Evolutionary conservation across 2,797 vertebrate genomes (phyloP).

Genomic region (Xenentodon cancila): DNA sequence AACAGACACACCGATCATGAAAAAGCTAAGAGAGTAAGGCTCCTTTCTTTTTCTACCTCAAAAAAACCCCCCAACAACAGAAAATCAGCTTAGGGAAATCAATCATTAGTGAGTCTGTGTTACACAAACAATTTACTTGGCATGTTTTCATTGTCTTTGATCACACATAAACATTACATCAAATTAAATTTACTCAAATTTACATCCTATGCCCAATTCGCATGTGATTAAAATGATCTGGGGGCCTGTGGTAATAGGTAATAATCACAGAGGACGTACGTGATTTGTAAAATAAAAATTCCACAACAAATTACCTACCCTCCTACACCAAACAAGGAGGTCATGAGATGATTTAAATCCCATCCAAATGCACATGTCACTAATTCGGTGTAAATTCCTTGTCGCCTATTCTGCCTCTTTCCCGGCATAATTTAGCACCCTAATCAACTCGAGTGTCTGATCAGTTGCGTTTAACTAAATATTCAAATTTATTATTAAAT

Average conservation of each 20-base stretch:
- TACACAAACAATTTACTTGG: conserved; percentile 4
- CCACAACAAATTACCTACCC: too few species aligned
- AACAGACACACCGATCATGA: conserved; percentile 16
- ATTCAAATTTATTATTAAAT: too few species aligned
- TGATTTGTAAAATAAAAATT: too few species aligned
- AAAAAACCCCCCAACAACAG: background rate
- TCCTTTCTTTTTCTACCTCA: conserved; percentile 2
- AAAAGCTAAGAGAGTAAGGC: conserved; percentile 1
- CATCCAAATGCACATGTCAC: conserved; percentile 9
- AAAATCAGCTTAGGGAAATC: conserved; percentile 7
- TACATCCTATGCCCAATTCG: conserved; percentile 10
- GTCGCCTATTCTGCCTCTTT: too few species aligned
- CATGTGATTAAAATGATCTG: too few species aligned
- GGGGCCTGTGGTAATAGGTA: too few species aligned
- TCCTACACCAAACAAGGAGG: too few species aligned
- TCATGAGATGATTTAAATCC: too few species aligned
- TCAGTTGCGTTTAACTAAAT: too few species aligned
- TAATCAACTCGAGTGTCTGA: too few species aligned
- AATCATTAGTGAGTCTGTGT: background rate
- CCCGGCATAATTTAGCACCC: too few species aligned
- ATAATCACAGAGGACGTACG: too few species aligned
- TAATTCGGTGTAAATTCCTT: conserved; percentile 1
- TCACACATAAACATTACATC: conserved; percentile 28
- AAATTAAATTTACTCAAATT: conserved; percentile 37
- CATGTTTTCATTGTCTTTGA: conserved; percentile 20